Conservation (phyloP, 1,140 invertebrate species). For the Galleria mellonella region DNA sequence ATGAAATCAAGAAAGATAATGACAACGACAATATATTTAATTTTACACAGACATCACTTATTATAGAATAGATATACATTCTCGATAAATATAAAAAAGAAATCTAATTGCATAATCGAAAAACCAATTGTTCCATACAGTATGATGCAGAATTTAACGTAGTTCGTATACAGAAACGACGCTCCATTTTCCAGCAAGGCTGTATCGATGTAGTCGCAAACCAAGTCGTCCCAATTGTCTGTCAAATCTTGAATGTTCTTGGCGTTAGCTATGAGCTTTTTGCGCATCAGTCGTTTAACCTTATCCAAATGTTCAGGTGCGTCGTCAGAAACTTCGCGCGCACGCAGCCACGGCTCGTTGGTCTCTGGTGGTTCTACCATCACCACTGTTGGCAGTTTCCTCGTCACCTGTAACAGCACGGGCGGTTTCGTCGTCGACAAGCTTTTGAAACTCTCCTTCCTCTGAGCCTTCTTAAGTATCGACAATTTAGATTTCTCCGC, state of each 20-base stretch:
- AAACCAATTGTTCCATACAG: background rate
- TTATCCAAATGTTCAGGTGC: conserved; percentile 25
- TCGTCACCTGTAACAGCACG: conserved; percentile 48
- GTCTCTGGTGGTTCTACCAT: conserved; percentile 35
- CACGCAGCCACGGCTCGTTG: conserved; percentile 17
- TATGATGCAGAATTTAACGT: background rate
- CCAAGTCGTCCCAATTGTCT: conserved; percentile 52
- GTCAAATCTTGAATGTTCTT: conserved; percentile 42
- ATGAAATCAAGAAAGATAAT: no score
- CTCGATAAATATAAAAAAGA: no score
- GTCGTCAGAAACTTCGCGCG: conserved; percentile 26
- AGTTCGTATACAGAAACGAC: background rate
- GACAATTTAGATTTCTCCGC: conserved; percentile 53
- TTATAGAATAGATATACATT: background rate
- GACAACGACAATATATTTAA: no score
- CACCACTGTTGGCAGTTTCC: conserved; percentile 37
- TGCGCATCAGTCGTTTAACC: conserved; percentile 47
- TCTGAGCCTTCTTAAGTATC: conserved; percentile 44
- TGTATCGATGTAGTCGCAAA: conserved; percentile 58
- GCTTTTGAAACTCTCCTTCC: conserved; percentile 29
- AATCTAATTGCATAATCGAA: background rate
- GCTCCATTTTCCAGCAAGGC: conserved; percentile 21
- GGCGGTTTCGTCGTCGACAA: conserved; percentile 42
- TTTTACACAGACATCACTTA: no score
- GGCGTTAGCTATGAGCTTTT: conserved; percentile 38